Percentiles rank a stretch among this genome's conserved stretches.
Conservation (phyloP, 1,140 invertebrate genomes). For the Metaphire vulgaris region DNA sequence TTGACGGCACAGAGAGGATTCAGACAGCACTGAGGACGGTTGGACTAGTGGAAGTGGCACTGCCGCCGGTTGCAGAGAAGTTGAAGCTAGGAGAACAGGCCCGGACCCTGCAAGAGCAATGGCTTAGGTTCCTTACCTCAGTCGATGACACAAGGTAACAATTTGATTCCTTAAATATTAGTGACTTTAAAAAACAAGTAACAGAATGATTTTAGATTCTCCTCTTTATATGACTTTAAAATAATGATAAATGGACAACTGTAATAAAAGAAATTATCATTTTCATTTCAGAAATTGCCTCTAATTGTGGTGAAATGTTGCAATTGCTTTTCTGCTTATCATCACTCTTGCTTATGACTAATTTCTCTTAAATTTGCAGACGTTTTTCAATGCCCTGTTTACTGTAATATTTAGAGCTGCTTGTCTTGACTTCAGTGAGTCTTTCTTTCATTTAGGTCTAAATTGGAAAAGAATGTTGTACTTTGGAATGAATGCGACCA, state of each 20-base stretch:
- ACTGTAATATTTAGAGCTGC: not conserved
- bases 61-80: constrained; percentile 41
- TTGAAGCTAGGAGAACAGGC: constrained; percentile 56
- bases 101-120: constrained; percentile 62
- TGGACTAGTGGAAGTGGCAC: constrained; percentile 35
- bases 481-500: constrained; percentile 75
- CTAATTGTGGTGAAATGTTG: no score
- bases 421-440: not conserved
- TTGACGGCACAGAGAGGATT: constrained; percentile 43
- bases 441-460: constrained; percentile 35
- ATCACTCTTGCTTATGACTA: no score
- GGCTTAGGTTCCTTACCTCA: constrained; percentile 62
- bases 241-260: no score
- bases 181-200: no score
- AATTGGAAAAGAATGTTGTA: constrained; percentile 65
- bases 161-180: no score
- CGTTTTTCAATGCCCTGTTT: not conserved
- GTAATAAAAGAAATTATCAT: no score
- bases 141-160: constrained; percentile 63
- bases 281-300: no score
- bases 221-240: no score
- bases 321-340: no score
- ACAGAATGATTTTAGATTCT: no score
- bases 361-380: no score
- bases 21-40: constrained; percentile 37